Evolutionary conservation across 2,888 invertebrate genomes (phyloP).

Genomic region (Zhengitettix transpicula): DNA sequence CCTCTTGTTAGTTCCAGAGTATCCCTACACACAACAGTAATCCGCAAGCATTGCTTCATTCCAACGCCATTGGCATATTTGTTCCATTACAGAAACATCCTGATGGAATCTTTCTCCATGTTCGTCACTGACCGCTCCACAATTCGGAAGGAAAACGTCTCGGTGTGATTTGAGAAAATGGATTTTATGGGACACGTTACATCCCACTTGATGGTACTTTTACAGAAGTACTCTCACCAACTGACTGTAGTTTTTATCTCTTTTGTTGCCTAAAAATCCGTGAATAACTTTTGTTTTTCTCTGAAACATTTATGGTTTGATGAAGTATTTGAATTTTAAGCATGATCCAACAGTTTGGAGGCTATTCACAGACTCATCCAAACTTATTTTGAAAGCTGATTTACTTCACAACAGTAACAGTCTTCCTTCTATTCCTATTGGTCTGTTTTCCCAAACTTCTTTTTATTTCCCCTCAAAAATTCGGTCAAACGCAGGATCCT

Average conservation of each 20-base stretch:
- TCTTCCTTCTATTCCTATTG: too few relatives aligned
- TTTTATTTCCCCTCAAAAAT: background rate
- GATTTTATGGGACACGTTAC: background rate
- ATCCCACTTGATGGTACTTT: background rate
- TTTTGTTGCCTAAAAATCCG: background rate
- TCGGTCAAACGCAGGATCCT: background rate
- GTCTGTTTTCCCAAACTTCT: background rate
- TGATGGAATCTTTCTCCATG: background rate
- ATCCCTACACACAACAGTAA: background rate
- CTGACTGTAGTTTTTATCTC: background rate
- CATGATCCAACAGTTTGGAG: too few relatives aligned
- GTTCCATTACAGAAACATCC: background rate
- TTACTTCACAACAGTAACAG: too few relatives aligned
- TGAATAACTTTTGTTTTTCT: background rate
- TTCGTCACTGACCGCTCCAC: background rate
- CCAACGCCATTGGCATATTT: background rate
- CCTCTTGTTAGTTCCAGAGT: background rate
- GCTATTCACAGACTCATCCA: too few relatives aligned
- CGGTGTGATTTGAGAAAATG: too few relatives aligned
- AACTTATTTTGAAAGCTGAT: too few relatives aligned
- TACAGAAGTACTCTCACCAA: background rate
- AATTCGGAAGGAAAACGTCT: too few relatives aligned
- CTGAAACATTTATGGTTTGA: too few relatives aligned
- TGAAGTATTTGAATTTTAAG: too few relatives aligned
- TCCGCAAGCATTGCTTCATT: conserved; percentile 3